These are phyloP conservation scores for Leptopilina myrica DNA, from an alignment of 2,888 invertebrate genomes.

Conservation along the genomic window DNA sequence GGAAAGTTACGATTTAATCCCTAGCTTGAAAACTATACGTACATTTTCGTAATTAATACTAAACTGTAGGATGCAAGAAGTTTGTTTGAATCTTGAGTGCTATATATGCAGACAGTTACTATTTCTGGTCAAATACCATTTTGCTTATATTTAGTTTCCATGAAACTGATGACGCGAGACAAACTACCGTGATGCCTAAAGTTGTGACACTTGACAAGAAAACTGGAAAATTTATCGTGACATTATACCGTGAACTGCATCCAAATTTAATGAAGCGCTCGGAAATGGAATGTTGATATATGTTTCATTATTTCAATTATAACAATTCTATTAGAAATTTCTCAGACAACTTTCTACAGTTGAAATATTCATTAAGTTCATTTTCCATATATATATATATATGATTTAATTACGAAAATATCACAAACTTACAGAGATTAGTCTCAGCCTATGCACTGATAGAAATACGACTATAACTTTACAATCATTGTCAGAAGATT, in stretches of 20 bases:
- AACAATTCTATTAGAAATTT: not conserved
- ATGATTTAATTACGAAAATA: too few species aligned
- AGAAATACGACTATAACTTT: too few species aligned
- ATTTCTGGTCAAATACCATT: conserved; percentile 27
- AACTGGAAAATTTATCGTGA: not conserved
- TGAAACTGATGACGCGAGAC: conserved; percentile 20
- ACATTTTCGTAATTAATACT: conserved; percentile 19
- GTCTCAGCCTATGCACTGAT: too few species aligned
- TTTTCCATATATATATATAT: too few species aligned
- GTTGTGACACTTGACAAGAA: conserved; percentile 15
- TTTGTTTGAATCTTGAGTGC: conserved; percentile 19
- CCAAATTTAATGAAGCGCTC: not conserved
- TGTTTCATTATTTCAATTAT: conserved; percentile 5
- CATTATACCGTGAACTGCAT: not conserved
- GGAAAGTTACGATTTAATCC: conserved; percentile 18
- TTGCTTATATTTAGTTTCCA: conserved; percentile 2
- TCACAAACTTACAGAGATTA: too few species aligned
- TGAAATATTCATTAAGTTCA: too few species aligned
- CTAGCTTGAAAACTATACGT: not conserved
- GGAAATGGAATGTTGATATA: not conserved
- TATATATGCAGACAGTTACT: not conserved
- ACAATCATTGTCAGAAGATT: too few species aligned
- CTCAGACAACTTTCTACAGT: not conserved
- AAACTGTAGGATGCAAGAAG: conserved; percentile 2
- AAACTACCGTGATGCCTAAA: conserved; percentile 10